phyloP scores from a whole-genome alignment of 2,797 vertebrate species.

The Coranthus polyacanthus region DNA sequence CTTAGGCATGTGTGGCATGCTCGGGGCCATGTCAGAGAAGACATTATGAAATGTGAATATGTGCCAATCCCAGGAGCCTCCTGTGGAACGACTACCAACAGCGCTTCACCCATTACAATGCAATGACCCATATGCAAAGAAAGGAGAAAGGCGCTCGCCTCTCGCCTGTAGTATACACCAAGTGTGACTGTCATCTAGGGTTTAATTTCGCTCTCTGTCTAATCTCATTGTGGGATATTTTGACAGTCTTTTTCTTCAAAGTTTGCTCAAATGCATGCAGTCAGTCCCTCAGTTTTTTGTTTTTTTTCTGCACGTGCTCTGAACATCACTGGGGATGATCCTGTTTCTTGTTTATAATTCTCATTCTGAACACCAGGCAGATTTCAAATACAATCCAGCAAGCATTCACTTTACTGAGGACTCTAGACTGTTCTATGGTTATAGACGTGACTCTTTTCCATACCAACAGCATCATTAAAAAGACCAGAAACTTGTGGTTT shows the following conservation, averaged over 20 bases:
- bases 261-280: constrained; percentile 77
- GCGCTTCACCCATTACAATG: constrained; percentile 74
- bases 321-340: constrained; percentile 56
- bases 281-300: constrained; percentile 62
- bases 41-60: constrained; percentile 78
- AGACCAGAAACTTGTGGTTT: constrained; percentile 90
- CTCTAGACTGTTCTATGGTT: constrained; percentile 80
- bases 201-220: constrained; percentile 58
- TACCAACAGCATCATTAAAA: constrained; percentile 73
- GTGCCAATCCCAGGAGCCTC: constrained; percentile 77
- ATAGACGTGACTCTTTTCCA: constrained; percentile 58
- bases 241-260: constrained; percentile 50
- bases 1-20: constrained; percentile 59
- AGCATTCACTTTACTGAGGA: constrained; percentile 67
- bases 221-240: constrained; percentile 49
- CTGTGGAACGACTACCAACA: constrained; percentile 67
- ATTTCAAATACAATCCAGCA: constrained; percentile 64
- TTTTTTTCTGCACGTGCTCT: constrained; percentile 71
- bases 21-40: constrained; percentile 58
- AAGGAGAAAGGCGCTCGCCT: constrained; percentile 60
- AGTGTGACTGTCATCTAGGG: constrained; percentile 45
- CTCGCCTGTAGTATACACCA: constrained; percentile 52
- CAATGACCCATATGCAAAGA: constrained; percentile 85
- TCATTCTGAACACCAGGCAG: constrained; percentile 51
- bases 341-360: constrained; percentile 54